These are phyloP conservation scores for Origma solitaria DNA, from an alignment of 2,113 vertebrate genomes.

Conservation along the genomic window DNA sequence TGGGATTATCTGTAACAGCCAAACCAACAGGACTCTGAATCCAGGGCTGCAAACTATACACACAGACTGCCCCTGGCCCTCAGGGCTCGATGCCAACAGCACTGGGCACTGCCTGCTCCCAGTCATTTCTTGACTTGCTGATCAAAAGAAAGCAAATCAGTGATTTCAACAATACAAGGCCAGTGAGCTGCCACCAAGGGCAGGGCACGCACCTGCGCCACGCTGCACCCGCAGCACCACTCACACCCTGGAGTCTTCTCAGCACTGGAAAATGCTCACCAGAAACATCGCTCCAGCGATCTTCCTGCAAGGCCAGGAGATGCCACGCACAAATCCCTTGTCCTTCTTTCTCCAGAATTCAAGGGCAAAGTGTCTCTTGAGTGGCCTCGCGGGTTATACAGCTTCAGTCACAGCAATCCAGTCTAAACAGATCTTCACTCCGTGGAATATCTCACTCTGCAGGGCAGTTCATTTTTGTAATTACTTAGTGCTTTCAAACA, in stretches of 20 bases:
- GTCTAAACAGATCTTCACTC: neutral
- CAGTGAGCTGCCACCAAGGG: neutral
- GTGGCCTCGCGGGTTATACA: neutral
- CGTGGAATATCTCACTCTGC: neutral
- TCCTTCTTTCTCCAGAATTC: neutral
- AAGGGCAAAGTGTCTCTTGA: neutral
- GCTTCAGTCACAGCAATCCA: neutral
- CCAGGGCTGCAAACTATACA: neutral
- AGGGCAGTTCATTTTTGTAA: neutral
- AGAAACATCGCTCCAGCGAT: neutral
- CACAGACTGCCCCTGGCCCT: neutral
- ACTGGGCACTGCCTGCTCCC: neutral
- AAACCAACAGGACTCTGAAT: neutral
- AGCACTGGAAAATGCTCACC: neutral
- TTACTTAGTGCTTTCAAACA: neutral
- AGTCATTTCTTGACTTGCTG: neutral
- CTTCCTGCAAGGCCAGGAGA: neutral
- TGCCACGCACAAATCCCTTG: neutral
- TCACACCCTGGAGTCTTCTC: neutral
- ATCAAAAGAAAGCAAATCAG: neutral
- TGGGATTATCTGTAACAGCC: neutral
- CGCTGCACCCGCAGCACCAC: fast-evolving
- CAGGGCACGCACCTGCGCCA: neutral
- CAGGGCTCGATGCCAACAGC: fast-evolving
- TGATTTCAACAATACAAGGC: neutral